Evolutionary conservation across 2,888 invertebrate species (phyloP), one percentile per base, ranked within the genome.

Genomic region (Neria commutata): DNA sequence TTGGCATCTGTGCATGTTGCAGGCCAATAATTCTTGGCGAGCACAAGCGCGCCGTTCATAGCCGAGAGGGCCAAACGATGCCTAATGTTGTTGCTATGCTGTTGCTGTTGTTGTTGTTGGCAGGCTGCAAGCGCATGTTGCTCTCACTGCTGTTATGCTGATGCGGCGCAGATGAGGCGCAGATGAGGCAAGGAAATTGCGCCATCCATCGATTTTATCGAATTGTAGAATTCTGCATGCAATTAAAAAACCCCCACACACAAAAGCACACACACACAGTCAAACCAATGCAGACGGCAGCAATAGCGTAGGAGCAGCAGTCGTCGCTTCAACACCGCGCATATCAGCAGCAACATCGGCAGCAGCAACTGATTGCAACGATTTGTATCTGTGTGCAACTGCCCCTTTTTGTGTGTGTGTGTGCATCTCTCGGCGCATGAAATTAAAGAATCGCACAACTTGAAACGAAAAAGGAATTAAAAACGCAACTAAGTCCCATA

Each of bases 21-120:
- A 66, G 66, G 68, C 71, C 77, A 76, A 76, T 75, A 75, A 76
- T 76, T 75, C 77, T 74, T 70, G 37, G 37, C 37, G 37, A 37
- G n/a, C 29, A 29, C 4, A 10, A 37, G 6, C 8, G 6, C 3
- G 8, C n/a, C 37, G 8, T 5, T 37, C 11, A 29, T 37, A n/a
- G n/a, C n/a, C n/a, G n/a, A n/a, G n/a, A n/a, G n/a, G n/a, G n/a
- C n/a, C n/a, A n/a, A n/a, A n/a, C n/a, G n/a, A n/a, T 29, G 5
- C 29, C 29, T 11, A 29, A 29, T 29, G 5, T 29, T 37, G 48
- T 26, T 26, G 10, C 14, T 25, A 14, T 11, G 42, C 4, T 45
- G 33, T 48, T 48, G 34, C 25, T 24, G 10, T 51, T 24, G 1
- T 42, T 52, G 16, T 52, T 40, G 16, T 24, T 54, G 5, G 26